phyloP scores from a whole-genome alignment of 2,888 invertebrate species.

The Napeogenes inachia region DNA sequence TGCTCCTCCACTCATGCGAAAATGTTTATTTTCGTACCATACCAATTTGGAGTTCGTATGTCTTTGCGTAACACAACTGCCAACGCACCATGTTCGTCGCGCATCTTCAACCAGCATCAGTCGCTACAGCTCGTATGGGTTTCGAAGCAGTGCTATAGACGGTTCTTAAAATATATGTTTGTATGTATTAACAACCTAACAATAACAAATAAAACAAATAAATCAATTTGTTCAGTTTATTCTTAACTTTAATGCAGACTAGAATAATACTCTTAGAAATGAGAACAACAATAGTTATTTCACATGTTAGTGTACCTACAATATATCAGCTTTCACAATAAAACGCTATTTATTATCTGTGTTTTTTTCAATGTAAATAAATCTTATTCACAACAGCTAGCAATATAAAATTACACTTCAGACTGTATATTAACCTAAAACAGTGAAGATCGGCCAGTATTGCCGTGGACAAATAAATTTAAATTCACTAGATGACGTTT shows the following conservation, averaged over 20 bases:
- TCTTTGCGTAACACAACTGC: too few relatives aligned
- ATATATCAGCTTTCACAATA: slow-evolving; percentile 72
- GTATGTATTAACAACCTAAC: neutral
- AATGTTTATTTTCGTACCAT: too few relatives aligned
- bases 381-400: slow-evolving; percentile 77
- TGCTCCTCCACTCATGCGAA: too few relatives aligned
- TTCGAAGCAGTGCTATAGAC: too few relatives aligned
- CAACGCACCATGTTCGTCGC: too few relatives aligned
- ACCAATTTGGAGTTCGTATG: too few relatives aligned
- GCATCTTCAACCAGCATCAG: too few relatives aligned
- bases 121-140: too few relatives aligned
- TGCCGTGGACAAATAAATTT: neutral
- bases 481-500: neutral
- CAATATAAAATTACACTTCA: slow-evolving; percentile 74
- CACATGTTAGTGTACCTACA: slow-evolving; percentile 75
- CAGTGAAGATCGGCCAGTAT: slow-evolving; percentile 6
- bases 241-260: slow-evolving; percentile 78
- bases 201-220: slow-evolving; percentile 44
- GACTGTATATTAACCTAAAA: slow-evolving; percentile 49
- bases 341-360: slow-evolving; percentile 75
- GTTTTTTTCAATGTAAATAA: slow-evolving; percentile 71
- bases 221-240: slow-evolving; percentile 72
- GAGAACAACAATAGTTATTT: slow-evolving; percentile 77
- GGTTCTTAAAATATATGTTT: too few relatives aligned
- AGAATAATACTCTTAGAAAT: slow-evolving; percentile 79